These are phyloP conservation scores for Amphipoea oculea DNA, from an alignment of 2,888 invertebrate genomes.

Conservation along the genomic window DNA sequence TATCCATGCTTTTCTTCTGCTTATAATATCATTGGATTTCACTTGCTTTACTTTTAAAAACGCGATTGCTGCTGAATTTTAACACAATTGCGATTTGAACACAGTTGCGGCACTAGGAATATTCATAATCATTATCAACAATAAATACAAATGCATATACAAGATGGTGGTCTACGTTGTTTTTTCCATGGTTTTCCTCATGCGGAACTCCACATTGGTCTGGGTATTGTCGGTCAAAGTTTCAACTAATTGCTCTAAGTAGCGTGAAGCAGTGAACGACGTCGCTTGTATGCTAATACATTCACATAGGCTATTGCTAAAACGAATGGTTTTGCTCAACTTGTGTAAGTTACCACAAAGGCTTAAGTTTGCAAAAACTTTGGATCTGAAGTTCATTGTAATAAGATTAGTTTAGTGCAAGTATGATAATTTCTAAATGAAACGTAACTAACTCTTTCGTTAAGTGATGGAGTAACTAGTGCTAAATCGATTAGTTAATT, in stretches of 20 bases:
- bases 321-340: conserved; percentile 15
- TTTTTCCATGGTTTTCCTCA: conserved; percentile 34
- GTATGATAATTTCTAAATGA: neutral
- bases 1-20: neutral
- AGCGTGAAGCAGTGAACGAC: conserved; percentile 58
- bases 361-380: conserved; percentile 4
- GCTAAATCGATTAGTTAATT: neutral
- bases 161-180: conserved; percentile 1
- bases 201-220: conserved; percentile 42
- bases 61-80: neutral
- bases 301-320: conserved; percentile 35
- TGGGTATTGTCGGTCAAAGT: conserved; percentile 46
- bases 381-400: neutral
- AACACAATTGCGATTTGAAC: too few species aligned
- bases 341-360: conserved; percentile 17
- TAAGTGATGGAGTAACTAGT: neutral
- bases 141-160: neutral
- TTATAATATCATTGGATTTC: neutral
- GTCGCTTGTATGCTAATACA: conserved; percentile 54
- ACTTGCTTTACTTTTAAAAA: neutral
- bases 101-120: neutral
- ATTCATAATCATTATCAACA: conserved; percentile 3
- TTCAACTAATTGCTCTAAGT: conserved; percentile 57
- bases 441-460: neutral
- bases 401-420: neutral